Conservation (phyloP, 2,888 invertebrate species). For the Himalopsyche kuldschensis region DNA sequence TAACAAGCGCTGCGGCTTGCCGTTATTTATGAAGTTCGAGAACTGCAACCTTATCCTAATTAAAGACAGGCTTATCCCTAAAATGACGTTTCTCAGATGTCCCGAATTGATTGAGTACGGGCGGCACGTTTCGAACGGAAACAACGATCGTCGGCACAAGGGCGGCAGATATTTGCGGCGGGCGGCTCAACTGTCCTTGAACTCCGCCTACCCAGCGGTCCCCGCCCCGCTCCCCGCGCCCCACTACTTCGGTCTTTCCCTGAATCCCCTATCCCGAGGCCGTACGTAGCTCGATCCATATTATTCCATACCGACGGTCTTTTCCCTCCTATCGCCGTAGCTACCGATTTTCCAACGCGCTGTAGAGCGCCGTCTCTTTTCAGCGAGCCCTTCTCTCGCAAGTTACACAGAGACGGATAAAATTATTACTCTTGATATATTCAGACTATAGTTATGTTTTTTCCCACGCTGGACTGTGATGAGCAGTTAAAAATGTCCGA, state of each 20-base stretch:
- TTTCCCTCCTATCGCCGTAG: not conserved
- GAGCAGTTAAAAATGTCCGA: not conserved
- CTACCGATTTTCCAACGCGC: not conserved
- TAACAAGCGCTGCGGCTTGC: not conserved
- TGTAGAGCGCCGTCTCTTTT: not conserved
- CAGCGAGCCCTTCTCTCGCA: not conserved
- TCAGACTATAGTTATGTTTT: not conserved
- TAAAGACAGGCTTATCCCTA: not conserved
- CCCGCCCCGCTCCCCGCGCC: not conserved
- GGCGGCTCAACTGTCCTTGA: constrained; percentile 25
- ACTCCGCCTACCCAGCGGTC: constrained; percentile 10
- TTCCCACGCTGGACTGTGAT: not conserved
- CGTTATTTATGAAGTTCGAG: not conserved
- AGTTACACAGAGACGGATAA: not conserved
- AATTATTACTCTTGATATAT: not conserved
- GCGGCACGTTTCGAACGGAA: not conserved
- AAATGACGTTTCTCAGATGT: not conserved
- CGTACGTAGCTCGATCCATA: constrained; percentile 14
- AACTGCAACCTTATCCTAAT: not conserved
- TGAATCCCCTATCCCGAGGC: constrained; percentile 2
- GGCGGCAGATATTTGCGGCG: constrained; percentile 5
- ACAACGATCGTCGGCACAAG: not conserved
- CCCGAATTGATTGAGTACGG: not conserved
- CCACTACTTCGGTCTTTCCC: not conserved
- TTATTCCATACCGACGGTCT: constrained; percentile 2